These are phyloP conservation scores for Lepidurus arcticus DNA, from an alignment of 1,140 invertebrate genomes.

Conservation along the genomic window DNA sequence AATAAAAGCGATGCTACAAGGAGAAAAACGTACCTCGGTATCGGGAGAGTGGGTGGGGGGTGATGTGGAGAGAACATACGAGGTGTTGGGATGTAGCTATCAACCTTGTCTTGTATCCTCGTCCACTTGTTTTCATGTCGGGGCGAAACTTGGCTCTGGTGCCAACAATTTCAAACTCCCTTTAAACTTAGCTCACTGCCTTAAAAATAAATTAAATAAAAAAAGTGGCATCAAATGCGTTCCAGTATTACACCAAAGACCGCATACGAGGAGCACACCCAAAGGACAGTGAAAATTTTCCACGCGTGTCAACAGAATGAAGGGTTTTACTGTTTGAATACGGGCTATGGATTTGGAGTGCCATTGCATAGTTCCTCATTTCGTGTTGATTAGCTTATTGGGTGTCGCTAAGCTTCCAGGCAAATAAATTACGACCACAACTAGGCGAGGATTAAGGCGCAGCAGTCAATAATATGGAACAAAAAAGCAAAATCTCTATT, in stretches of 20 bases:
- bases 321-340: not conserved
- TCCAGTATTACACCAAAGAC: not conserved
- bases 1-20: conserved; percentile 7
- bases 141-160: conserved; percentile 1
- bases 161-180: conserved; percentile 19
- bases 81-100: conserved; percentile 17
- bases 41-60: not conserved
- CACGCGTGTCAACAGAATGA: not conserved
- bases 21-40: conserved; percentile 9
- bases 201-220: not conserved
- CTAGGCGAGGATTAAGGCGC: conserved; percentile 16
- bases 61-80: not conserved
- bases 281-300: not conserved
- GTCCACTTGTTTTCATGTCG: conserved; percentile 13
- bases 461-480: conserved; percentile 10
- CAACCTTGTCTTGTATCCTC: not conserved
- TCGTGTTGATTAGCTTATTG: conserved; percentile 22
- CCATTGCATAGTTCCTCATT: conserved; percentile 11
- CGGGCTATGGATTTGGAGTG: not conserved
- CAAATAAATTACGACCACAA: conserved; percentile 19
- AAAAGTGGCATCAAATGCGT: not conserved
- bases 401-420: not conserved
- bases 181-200: not conserved
- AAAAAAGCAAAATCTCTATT: not conserved
- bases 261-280: not conserved